A percentile compares a stretch with the other conserved stretches of the same genome.
These are phyloP conservation scores for Campaea margaritaria DNA, from an alignment of 2,888 invertebrate species.

Conservation along the genomic window DNA sequence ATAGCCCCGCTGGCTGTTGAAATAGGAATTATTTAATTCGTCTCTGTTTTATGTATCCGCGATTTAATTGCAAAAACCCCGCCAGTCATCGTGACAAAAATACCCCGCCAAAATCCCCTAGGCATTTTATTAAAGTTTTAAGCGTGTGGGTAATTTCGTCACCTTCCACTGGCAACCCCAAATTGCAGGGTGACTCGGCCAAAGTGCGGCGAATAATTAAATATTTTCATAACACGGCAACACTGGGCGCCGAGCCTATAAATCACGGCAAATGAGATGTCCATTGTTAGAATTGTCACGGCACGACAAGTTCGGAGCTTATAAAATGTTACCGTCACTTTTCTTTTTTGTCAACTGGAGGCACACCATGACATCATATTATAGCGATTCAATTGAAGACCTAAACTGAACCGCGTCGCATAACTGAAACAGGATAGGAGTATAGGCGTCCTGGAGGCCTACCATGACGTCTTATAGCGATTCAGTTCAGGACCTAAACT, in stretches of 20 bases:
- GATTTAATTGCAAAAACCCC: conserved; percentile 17
- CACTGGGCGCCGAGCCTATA: conserved; percentile 67
- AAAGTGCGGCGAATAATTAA: conserved; percentile 74
- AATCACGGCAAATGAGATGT: conserved; percentile 62
- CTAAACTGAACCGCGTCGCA: too few species aligned
- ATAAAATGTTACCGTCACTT: too few species aligned
- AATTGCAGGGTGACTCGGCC: conserved; percentile 67
- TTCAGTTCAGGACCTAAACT: too few species aligned
- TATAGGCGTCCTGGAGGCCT: too few species aligned
- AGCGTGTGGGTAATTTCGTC: conserved; percentile 56
- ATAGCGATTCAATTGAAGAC: too few species aligned
- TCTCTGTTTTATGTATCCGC: background rate
- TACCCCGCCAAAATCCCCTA: conserved; percentile 21
- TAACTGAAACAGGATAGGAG: too few species aligned
- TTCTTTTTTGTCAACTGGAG: too few species aligned
- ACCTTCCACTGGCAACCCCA: conserved; percentile 62
- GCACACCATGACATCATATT: too few species aligned
- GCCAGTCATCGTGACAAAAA: conserved; percentile 18
- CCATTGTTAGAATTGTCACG: conserved; percentile 43
- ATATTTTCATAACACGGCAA: conserved; percentile 82
- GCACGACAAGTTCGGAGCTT: conserved; percentile 1
- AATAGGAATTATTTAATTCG: too few species aligned
- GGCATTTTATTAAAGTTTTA: conserved; percentile 49
- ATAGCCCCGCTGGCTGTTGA: too few species aligned
- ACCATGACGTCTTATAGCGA: too few species aligned